Base-by-base conservation (phyloP, 2,888 invertebrate genomes). In the Venusia cambrica region DNA sequence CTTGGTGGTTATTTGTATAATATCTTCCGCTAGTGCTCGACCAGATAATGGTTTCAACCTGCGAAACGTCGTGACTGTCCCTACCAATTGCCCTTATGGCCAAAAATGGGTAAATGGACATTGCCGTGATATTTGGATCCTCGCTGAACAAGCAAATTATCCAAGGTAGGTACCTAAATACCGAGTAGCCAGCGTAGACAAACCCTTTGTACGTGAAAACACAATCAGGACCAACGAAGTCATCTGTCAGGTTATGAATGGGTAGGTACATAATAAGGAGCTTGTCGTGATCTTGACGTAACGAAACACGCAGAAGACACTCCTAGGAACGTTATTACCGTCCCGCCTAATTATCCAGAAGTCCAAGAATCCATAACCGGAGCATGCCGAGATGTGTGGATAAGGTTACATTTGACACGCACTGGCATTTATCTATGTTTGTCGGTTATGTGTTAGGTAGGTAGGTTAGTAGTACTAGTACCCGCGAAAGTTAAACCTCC, bases 311-410 rank as follows among this genome's bases (percentile, higher is more conserved):
- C 9, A 17, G 14, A 34, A 9, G 4, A 5, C 8, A 22, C 12
- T 22, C 29, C 11, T 10, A 19, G 12, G 7, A 40, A 35, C 13
- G 17, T 27, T 1, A 14, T 33, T 0, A 26, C 34, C 9, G 34
- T 39, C 2, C 39, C 34, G 11, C 29, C 38, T 1, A 44, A 44
- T 7, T 44, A 39, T 3, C 33, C 38, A 1, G 14, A 19, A 4
- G 39, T 30, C 0, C 30, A 39, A 10, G 8, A 12, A n/a, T 39
- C 26, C 38, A 18, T 17, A 4, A 33, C 37, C 5, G 44, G 44
- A 10, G 26, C 26, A 5, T 45, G 45, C 24, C 30, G 41, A 5
- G 38, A 40, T 2, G 26, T 45, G 4, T 41, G 41, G 45, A 37
- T n/a, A 17, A 37, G 27, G 28, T 31, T n/a, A n/a, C n/a, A n/a